These are phyloP conservation scores for Drosophila asahinai DNA, from an alignment of 1,140 invertebrate species.

Conservation along the genomic window DNA sequence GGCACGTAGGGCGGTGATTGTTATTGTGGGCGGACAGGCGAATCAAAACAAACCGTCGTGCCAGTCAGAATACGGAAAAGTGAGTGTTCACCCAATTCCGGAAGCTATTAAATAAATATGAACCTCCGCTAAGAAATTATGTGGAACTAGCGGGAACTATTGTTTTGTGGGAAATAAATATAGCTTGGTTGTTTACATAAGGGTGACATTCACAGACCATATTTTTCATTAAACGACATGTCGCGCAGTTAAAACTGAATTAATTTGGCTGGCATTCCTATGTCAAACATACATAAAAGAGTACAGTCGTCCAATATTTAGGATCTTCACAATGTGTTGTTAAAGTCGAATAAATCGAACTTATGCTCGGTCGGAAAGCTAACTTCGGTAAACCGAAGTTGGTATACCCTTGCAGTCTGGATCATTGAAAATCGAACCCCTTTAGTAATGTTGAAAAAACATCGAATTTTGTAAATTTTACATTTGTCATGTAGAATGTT, in stretches of 20 bases:
- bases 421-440: no score
- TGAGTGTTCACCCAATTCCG: slow-evolving; percentile 15
- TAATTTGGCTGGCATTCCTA: no score
- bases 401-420: no score
- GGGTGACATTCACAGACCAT: background rate
- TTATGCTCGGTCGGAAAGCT: no score
- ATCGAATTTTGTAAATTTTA: no score
- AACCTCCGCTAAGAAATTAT: slow-evolving; percentile 6
- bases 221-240: background rate
- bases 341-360: no score
- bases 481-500: no score
- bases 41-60: slow-evolving; percentile 25
- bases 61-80: slow-evolving; percentile 8
- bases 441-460: no score
- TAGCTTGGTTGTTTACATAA: slow-evolving; percentile 7
- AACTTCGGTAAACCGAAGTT: no score
- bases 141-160: background rate
- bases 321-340: no score
- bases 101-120: slow-evolving; percentile 20
- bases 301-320: no score
- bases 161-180: slow-evolving; percentile 17
- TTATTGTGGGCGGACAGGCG: slow-evolving; percentile 11
- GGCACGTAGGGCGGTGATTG: slow-evolving; percentile 45
- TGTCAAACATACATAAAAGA: no score
- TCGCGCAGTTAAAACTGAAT: background rate